phyloP scores from a whole-genome alignment of 2,888 invertebrate species.

The Kuschelorhynchus macadamiae region DNA sequence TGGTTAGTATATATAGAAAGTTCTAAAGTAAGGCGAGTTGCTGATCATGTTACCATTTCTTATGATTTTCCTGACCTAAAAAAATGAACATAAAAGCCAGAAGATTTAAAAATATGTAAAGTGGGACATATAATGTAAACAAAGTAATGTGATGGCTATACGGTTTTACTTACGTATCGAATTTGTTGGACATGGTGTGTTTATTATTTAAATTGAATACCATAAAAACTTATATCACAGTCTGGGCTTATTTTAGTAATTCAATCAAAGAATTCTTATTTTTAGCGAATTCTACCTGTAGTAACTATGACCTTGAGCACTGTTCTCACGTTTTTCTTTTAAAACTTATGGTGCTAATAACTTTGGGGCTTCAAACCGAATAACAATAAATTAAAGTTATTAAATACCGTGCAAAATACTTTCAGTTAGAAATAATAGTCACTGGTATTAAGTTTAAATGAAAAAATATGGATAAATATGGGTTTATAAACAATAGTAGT shows the following conservation, averaged over 20 bases:
- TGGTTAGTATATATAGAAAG: too few species aligned
- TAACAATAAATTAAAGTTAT: conserved; percentile 9
- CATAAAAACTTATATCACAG: conserved; percentile 68
- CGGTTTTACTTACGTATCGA: conserved; percentile 72
- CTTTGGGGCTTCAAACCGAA: background rate
- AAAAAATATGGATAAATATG: conserved; percentile 34
- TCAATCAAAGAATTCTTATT: conserved; percentile 18
- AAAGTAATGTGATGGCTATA: conserved; percentile 9
- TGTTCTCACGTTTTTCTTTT: conserved; percentile 42
- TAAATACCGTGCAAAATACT: conserved; percentile 25
- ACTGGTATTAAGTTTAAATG: conserved; percentile 27
- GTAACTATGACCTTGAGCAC: conserved; percentile 47
- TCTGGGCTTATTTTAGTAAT: conserved; percentile 54
- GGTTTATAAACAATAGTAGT: conserved; percentile 38
- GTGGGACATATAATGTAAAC: conserved; percentile 38
- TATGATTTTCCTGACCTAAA: too few species aligned
- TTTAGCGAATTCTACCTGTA: conserved; percentile 22
- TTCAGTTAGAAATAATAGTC: conserved; percentile 18
- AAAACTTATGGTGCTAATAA: conserved; percentile 12
- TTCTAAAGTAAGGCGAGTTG: too few species aligned
- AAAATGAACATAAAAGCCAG: too few species aligned
- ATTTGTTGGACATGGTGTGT: conserved; percentile 75
- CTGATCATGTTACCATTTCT: too few species aligned
- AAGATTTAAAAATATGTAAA: too few species aligned
- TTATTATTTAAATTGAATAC: conserved; percentile 61